Percentiles rank a stretch among this genome's conserved stretches.
phyloP scores from a whole-genome alignment of 2,797 vertebrate genomes.

The Xiphophorus birchmanni region DNA sequence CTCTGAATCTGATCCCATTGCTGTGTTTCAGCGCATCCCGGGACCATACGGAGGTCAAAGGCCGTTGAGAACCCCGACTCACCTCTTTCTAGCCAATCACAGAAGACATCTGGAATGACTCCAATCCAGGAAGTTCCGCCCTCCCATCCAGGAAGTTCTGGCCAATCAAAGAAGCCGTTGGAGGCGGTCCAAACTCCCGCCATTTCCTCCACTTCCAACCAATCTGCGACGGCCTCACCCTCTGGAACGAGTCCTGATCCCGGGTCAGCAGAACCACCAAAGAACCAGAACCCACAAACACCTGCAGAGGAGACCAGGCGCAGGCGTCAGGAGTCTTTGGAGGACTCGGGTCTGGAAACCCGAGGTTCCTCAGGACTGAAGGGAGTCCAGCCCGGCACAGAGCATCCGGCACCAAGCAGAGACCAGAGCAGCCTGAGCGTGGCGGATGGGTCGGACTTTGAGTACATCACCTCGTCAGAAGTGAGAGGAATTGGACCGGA shows the following conservation, averaged over 20 bases:
- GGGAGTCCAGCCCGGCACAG: conserved; percentile 6
- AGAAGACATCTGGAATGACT: background rate
- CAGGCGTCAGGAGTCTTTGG: background rate
- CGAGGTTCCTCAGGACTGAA: background rate
- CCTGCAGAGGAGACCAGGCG: background rate
- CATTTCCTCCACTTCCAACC: background rate
- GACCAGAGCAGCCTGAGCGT: background rate
- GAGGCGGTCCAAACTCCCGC: background rate
- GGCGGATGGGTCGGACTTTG: conserved; percentile 6
- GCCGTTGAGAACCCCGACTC: conserved; percentile 1
- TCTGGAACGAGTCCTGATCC: background rate
- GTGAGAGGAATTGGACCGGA: background rate
- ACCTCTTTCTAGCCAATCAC: background rate
- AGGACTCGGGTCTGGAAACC: background rate
- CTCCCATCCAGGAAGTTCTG: background rate
- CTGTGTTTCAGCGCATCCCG: conserved; percentile 18
- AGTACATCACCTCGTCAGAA: conserved; percentile 9
- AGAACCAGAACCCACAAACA: background rate
- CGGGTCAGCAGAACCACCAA: background rate
- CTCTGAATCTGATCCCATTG: background rate
- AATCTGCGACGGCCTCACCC: background rate
- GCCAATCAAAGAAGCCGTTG: conserved; percentile 12
- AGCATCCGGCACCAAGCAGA: background rate
- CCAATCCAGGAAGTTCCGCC: background rate
- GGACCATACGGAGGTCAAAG: background rate